Evolutionary conservation across 2,113 vertebrate genomes (phyloP).

Genomic region (Psittacula cyanocephala): DNA sequence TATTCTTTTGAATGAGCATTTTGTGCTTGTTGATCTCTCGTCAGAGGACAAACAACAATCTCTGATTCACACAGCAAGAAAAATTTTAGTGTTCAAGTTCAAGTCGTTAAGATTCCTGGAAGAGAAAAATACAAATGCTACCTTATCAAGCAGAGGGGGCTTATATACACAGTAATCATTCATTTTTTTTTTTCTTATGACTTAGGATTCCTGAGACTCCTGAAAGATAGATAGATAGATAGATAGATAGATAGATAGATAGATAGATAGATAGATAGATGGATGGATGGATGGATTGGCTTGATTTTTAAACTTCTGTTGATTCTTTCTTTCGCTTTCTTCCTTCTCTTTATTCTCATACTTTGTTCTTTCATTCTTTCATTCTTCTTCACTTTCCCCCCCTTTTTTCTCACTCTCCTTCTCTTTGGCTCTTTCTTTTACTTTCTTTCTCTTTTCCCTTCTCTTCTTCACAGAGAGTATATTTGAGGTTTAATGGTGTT

Average conservation of each 20-base stretch:
- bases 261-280: background rate
- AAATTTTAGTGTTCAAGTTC: background rate
- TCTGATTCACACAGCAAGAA: background rate
- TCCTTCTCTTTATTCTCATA: background rate
- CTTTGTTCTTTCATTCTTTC: background rate
- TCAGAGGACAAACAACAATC: background rate
- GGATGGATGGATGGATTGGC: background rate
- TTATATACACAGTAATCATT: background rate
- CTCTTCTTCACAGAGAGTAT: background rate
- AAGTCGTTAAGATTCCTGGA: background rate
- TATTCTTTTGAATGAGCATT: background rate
- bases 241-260: background rate
- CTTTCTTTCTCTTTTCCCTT: background rate
- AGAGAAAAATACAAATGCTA: background rate
- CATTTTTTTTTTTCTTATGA: background rate
- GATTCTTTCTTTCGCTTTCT: background rate
- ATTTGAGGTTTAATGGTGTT: background rate
- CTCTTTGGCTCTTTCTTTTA: background rate
- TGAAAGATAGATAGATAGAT: background rate
- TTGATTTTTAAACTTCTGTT: background rate
- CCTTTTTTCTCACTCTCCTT: background rate
- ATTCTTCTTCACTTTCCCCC: background rate
- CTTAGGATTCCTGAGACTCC: background rate
- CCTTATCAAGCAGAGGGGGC: background rate
- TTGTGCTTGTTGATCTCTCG: background rate